Percentiles rank a stretch among this genome's conserved stretches.
phyloP scores from a whole-genome alignment of 1,140 invertebrate genomes.

The Megalonaias nervosa region DNA sequence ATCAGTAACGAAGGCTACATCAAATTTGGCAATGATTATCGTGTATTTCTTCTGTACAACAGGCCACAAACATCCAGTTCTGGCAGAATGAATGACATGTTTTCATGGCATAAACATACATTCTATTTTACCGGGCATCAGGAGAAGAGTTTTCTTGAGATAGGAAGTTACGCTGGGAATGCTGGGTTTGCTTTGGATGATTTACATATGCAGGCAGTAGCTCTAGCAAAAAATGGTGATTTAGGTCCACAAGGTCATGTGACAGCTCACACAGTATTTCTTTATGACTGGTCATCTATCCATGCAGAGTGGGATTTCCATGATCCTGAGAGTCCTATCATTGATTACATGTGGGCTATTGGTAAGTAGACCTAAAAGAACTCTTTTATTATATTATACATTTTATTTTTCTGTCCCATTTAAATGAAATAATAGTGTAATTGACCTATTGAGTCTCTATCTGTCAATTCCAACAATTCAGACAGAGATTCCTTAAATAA shows the following conservation, averaged over 20 bases:
- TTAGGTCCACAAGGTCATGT: conserved; percentile 15
- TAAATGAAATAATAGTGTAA: no score
- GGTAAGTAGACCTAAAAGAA: conserved; percentile 25
- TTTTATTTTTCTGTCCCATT: no score
- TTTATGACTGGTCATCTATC: conserved; percentile 49
- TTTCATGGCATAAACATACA: conserved; percentile 37
- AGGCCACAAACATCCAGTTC: conserved; percentile 2
- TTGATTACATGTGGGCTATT: conserved; percentile 51
- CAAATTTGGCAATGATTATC: conserved; percentile 1
- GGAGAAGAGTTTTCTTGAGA: neutral
- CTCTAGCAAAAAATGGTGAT: conserved; percentile 4
- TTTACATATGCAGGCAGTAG: conserved; percentile 8
- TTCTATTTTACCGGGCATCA: conserved; percentile 21
- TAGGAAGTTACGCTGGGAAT: neutral
- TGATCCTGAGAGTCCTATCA: conserved; percentile 42
- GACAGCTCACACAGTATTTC: conserved; percentile 35
- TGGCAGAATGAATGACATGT: conserved; percentile 5
- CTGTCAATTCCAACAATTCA: no score
- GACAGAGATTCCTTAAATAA: no score
- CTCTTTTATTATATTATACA: no score
- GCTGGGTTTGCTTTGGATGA: conserved; percentile 17
- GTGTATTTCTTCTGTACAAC: conserved; percentile 25
- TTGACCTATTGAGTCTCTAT: no score
- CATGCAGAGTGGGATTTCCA: conserved; percentile 46
- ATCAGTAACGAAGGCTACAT: conserved; percentile 14